These are phyloP conservation scores for Pterophyllum scalare DNA, from an alignment of 2,113 vertebrate species.

Conservation along the genomic window DNA sequence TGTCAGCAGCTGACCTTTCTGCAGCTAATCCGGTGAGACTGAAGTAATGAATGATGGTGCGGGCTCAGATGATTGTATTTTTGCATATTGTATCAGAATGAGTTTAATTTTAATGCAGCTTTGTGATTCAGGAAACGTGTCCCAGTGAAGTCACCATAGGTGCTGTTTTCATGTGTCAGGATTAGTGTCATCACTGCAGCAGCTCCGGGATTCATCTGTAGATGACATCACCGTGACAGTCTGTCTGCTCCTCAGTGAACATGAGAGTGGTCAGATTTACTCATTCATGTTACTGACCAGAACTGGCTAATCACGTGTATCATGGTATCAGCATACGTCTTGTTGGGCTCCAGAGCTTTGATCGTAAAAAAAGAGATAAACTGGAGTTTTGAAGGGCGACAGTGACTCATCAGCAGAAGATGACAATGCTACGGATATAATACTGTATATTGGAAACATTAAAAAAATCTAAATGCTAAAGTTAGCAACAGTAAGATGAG, in stretches of 20 bases:
- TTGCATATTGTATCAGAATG: slow-evolving; percentile 51
- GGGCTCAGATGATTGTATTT: slow-evolving; percentile 32
- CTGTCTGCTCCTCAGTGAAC: neutral
- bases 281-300: neutral
- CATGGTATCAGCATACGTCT: neutral
- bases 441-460: neutral
- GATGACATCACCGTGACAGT: slow-evolving; percentile 16
- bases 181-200: slow-evolving; percentile 37
- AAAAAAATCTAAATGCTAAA: neutral
- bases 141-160: slow-evolving; percentile 30
- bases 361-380: neutral
- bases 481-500: neutral
- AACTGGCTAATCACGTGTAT: neutral
- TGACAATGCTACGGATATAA: neutral
- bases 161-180: slow-evolving; percentile 31
- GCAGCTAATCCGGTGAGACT: slow-evolving; percentile 34
- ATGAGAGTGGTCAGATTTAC: neutral
- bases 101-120: slow-evolving; percentile 30
- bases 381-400: neutral
- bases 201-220: slow-evolving; percentile 29
- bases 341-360: neutral
- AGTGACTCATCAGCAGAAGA: neutral
- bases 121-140: slow-evolving; percentile 38
- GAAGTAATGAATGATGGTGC: slow-evolving; percentile 43
- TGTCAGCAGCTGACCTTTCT: slow-evolving; percentile 58